These are phyloP conservation scores for Loripinus fragilis DNA, from an alignment of 2,888 invertebrate genomes.

Conservation along the genomic window DNA sequence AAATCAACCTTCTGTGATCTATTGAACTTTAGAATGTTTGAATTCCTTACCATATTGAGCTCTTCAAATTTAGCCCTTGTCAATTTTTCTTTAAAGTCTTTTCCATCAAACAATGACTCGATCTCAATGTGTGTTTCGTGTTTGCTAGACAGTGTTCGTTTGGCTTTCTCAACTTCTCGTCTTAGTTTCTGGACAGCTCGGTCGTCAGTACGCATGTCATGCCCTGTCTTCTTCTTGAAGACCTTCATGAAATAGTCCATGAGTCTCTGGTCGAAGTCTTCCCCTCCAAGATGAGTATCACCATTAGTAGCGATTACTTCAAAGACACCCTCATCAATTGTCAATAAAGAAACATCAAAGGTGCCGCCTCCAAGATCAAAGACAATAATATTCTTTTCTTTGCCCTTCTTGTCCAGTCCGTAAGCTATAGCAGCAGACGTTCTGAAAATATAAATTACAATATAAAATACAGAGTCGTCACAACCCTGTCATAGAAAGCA, in stretches of 20 bases:
- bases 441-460: no score
- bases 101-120: constrained; percentile 98
- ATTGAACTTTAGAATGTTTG: no score
- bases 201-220: constrained; percentile 96
- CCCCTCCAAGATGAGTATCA: constrained; percentile 99
- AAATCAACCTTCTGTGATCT: no score
- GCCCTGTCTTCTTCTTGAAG: constrained; percentile 97
- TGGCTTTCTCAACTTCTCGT: constrained; percentile 98
- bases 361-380: constrained; percentile 99
- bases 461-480: no score
- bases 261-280: constrained; percentile 99
- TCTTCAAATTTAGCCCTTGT: constrained; percentile 99
- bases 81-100: constrained; percentile 98
- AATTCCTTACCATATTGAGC: constrained; percentile 91
- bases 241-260: constrained; percentile 99
- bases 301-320: constrained; percentile 94
- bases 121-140: constrained; percentile 99
- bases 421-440: constrained; percentile 99
- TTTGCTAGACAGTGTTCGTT: constrained; percentile 95
- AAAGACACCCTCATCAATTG: constrained; percentile 99
- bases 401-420: constrained; percentile 95
- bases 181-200: constrained; percentile 97
- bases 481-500: no score
- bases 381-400: constrained; percentile 98
- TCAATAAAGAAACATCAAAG: constrained; percentile 98